Conservation (phyloP, 1,140 invertebrate species). For the Lordiphosa clarofinis region DNA sequence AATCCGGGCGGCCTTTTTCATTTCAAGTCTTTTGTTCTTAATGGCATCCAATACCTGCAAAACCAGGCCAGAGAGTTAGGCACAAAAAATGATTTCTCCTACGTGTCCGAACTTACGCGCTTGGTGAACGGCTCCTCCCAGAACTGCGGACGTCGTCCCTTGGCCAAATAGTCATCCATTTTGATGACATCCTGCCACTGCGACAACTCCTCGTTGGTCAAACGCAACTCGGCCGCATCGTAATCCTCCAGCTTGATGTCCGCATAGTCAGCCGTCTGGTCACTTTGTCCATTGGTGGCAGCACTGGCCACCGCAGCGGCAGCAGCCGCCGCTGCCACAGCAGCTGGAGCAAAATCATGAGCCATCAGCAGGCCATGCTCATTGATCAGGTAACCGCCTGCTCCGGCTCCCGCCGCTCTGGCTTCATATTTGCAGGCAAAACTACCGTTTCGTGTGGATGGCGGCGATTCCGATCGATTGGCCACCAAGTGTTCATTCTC, state of each 20-base stretch:
- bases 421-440: conserved; percentile 41
- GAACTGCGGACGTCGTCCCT: conserved; percentile 91
- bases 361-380: conserved; percentile 76
- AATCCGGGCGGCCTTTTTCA: conserved; percentile 94
- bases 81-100: neutral
- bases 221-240: conserved; percentile 64
- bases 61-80: neutral
- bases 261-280: conserved; percentile 40
- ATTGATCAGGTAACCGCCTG: conserved; percentile 58
- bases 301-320: conserved; percentile 33
- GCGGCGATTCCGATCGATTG: conserved; percentile 35
- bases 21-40: conserved; percentile 93
- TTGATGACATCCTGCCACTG: conserved; percentile 87
- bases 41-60: conserved; percentile 89
- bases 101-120: conserved; percentile 79
- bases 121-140: conserved; percentile 93
- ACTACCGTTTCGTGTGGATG: conserved; percentile 17
- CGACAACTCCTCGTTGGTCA: conserved; percentile 73
- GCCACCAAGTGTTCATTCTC: conserved; percentile 70
- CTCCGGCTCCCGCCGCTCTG: conserved; percentile 10
- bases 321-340: conserved; percentile 50
- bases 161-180: conserved; percentile 92
- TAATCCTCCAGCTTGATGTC: conserved; percentile 72
- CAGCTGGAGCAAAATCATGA: conserved; percentile 57
- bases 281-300: conserved; percentile 12